These are phyloP conservation scores for Spodoptera littoralis DNA, from an alignment of 2,888 invertebrate species.

Conservation along the genomic window DNA sequence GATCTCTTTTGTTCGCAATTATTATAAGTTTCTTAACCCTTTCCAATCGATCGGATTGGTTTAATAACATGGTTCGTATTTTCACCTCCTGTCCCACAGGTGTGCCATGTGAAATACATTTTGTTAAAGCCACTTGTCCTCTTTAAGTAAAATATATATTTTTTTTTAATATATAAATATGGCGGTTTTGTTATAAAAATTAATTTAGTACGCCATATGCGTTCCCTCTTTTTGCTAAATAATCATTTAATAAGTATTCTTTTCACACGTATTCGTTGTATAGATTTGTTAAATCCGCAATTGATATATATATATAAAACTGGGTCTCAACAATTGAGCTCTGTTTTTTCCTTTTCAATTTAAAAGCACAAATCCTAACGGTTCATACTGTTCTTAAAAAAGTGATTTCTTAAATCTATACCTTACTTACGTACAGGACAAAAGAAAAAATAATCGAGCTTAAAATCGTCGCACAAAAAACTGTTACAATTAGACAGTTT, in stretches of 20 bases:
- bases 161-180: too few relatives aligned
- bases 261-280: constrained; percentile 6
- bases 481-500: constrained; percentile 87
- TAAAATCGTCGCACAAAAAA: constrained; percentile 84
- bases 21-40: constrained; percentile 85
- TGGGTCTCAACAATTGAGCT: constrained; percentile 29
- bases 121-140: constrained; percentile 22
- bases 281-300: constrained; percentile 4
- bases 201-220: too few relatives aligned
- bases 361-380: constrained; percentile 60
- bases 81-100: constrained; percentile 81
- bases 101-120: constrained; percentile 65
- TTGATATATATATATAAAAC: constrained; percentile 8
- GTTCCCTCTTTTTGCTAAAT: too few relatives aligned
- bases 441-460: constrained; percentile 85
- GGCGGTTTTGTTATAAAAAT: too few relatives aligned
- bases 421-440: constrained; percentile 51
- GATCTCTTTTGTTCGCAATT: constrained; percentile 86
- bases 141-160: constrained; percentile 8
- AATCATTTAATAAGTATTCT: background rate
- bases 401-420: constrained; percentile 64
- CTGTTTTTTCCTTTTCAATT: constrained; percentile 33
- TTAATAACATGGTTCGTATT: constrained; percentile 84
- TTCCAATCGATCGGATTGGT: constrained; percentile 84
- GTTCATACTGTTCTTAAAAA: constrained; percentile 62